A percentile compares a stretch with the other conserved stretches of the same genome.
Evolutionary conservation across 2,113 vertebrate genomes (phyloP).

Genomic region (Anhinga rufa): DNA sequence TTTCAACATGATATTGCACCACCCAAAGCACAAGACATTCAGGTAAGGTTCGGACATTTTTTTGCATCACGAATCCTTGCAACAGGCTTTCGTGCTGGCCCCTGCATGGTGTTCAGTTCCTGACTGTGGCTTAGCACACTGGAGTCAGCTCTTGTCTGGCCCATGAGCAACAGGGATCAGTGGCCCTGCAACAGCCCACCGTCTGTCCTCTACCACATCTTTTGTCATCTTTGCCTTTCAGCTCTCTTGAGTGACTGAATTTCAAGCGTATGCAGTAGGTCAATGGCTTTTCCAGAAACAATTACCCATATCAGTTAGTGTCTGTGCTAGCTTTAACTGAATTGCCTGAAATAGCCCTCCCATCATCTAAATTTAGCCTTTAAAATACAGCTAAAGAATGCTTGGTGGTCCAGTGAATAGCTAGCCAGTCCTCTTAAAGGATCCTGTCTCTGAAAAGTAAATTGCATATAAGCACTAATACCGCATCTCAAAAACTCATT

Average conservation of each 20-base stretch:
- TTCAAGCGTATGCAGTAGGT: background rate
- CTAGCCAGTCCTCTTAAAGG: background rate
- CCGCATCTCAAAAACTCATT: background rate
- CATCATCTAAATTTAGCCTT: background rate
- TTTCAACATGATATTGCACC: background rate
- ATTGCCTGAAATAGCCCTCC: background rate
- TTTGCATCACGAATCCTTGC: background rate
- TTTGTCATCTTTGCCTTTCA: background rate
- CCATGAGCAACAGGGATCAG: fast-evolving
- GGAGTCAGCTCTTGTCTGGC: background rate
- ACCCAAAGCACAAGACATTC: background rate
- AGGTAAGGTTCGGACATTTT: background rate
- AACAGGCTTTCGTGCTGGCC: background rate
- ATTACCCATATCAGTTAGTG: background rate
- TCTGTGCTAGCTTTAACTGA: background rate
- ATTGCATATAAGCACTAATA: background rate
- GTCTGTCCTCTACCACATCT: background rate
- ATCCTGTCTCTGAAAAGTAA: constrained; percentile 1
- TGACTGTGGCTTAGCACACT: fast-evolving
- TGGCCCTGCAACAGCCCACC: fast-evolving
- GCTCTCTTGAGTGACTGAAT: background rate
- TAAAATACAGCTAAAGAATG: background rate
- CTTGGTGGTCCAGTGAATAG: background rate
- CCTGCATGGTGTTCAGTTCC: fast-evolving
- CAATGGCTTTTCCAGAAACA: background rate